phyloP scores from a whole-genome alignment of 2,797 vertebrate genomes.

The Pangasius larnaudii region DNA sequence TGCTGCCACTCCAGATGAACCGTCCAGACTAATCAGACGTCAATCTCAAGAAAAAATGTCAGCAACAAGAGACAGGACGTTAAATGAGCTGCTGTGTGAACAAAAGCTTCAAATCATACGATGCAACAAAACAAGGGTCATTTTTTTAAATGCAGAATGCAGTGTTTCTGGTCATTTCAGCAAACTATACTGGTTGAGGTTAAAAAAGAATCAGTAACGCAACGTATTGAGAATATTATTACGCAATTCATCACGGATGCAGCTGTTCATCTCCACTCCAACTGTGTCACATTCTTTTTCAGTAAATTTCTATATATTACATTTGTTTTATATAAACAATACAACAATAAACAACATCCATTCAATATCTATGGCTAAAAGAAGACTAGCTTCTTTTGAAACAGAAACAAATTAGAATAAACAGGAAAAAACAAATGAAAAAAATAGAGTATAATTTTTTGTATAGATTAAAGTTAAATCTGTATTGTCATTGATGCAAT shows the following conservation, averaged over 20 bases:
- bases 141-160: not conserved
- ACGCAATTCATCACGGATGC: not conserved
- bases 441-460: not conserved
- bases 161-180: not conserved
- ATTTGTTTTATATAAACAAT: not conserved
- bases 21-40: conserved; percentile 44
- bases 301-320: not conserved
- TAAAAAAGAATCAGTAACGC: not conserved
- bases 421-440: not conserved
- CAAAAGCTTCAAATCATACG: not conserved
- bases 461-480: not conserved
- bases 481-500: not conserved
- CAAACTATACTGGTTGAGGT: not conserved
- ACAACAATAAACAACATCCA: not conserved
- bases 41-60: conserved; percentile 46
- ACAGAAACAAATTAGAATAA: not conserved
- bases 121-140: not conserved
- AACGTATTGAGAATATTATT: not conserved
- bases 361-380: not conserved
- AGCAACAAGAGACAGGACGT: not conserved
- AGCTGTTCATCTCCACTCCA: not conserved
- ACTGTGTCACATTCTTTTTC: not conserved
- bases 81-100: not conserved
- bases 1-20: conserved; percentile 84
- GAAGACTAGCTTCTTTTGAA: not conserved